These are phyloP conservation scores for Neoarius graeffei DNA, from an alignment of 2,113 vertebrate species.

Conservation along the genomic window DNA sequence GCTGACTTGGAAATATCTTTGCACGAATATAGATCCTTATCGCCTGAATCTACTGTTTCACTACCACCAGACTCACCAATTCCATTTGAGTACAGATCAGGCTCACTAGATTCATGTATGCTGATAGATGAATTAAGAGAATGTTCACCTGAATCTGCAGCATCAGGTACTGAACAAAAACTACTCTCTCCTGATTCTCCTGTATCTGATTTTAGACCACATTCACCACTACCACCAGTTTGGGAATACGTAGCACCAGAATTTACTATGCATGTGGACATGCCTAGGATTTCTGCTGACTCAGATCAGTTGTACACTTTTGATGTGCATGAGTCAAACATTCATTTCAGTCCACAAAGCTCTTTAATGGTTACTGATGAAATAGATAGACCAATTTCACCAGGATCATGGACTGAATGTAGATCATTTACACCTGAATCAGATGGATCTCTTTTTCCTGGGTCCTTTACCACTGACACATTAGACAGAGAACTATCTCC, in stretches of 20 bases:
- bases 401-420: constrained; percentile 35
- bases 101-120: constrained; percentile 37
- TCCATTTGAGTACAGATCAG: constrained; percentile 49
- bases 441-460: constrained; percentile 47
- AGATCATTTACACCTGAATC: constrained; percentile 57
- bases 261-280: constrained; percentile 11
- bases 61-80: constrained; percentile 53
- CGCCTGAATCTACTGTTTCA: constrained; percentile 47
- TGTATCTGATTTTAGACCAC: constrained; percentile 51
- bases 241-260: constrained; percentile 19
- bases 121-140: constrained; percentile 38
- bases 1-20: constrained; percentile 25
- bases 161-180: constrained; percentile 52
- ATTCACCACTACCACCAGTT: constrained; percentile 45
- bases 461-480: constrained; percentile 34
- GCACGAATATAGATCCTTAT: constrained; percentile 51
- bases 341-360: constrained; percentile 3
- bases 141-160: constrained; percentile 59
- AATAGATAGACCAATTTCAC: constrained; percentile 49
- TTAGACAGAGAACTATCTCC: constrained; percentile 34
- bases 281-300: not conserved
- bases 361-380: constrained; percentile 32
- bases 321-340: constrained; percentile 14
- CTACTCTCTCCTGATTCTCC: constrained; percentile 59
- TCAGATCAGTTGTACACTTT: not conserved